Base-by-base conservation (phyloP, 2,888 invertebrate species). In the Amphipoea oculea region DNA sequence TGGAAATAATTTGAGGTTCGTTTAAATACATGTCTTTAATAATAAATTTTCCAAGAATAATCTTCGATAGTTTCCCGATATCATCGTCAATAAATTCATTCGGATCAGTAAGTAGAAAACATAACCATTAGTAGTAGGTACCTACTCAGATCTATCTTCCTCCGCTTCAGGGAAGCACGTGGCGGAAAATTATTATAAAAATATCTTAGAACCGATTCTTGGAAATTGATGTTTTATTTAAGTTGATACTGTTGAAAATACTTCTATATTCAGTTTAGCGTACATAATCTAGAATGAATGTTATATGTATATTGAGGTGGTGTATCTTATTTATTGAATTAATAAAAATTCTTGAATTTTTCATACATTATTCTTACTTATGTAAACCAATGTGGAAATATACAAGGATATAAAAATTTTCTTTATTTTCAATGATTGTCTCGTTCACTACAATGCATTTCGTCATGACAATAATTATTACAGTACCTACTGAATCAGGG, bases 51-150 rank as follows among this genome's bases (percentile, higher is more conserved):
- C 4, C 17, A 45, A 57, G n/a, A 40, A 66, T 57, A 60, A 3
- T 17, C 20, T 57, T 23, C 23, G 36, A 29, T 48, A 14, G 29
- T 9, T 45, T 63, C 11, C 4, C 63, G 36, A n/a, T 36, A 14
- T 73, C n/a, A 17, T 42, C 29, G 11, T 67, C 20, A 69, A 36
- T 60, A 51, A 76, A 60, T 70, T 65, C 17, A 60, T 60, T 60
- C 14, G 23, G n/a, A 65, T 42, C 83, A 76, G n/a, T 65, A 63
- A 48, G 69, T 76, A 48, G 57, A 69, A 63, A 57, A 63, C n/a
- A 14, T 67, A 23, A 57, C 36, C 57, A 51, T n/a, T 36, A 29
- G 48, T 17, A 29, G 4, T 60, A 60, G 57, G n/a, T n/a, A 60
- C n/a, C 12, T 67, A 68, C 45, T 63, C 3, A 1, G 14, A 63